A percentile compares a stretch with the other conserved stretches of the same genome.
phyloP scores from a whole-genome alignment of 2,113 vertebrate genomes.

The Arvicanthis niloticus region DNA sequence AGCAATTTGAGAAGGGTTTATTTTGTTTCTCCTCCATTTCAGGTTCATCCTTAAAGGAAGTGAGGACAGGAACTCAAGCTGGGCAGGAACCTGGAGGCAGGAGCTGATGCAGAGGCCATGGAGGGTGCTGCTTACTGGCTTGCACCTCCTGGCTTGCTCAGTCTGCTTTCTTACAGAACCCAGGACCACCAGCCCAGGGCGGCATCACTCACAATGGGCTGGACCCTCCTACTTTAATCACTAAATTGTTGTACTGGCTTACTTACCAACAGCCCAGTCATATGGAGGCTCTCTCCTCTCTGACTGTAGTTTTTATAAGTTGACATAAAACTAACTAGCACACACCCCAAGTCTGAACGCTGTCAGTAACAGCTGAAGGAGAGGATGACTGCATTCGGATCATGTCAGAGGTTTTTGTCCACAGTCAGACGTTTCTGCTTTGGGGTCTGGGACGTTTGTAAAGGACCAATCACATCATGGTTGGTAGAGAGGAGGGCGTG shows the following conservation, averaged over 20 bases:
- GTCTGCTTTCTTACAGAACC: not conserved
- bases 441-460: not conserved
- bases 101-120: not conserved
- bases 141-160: not conserved
- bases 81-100: not conserved
- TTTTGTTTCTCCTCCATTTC: not conserved
- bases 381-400: not conserved
- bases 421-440: not conserved
- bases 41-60: not conserved
- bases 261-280: not conserved
- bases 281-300: not conserved
- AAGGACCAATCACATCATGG: not conserved
- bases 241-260: not conserved
- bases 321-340: not conserved
- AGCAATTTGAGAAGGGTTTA: not conserved
- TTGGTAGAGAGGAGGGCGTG: not conserved
- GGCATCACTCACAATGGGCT: not conserved
- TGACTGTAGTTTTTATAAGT: not conserved
- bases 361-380: not conserved
- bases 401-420: not conserved
- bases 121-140: not conserved
- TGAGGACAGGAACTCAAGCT: not conserved
- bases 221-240: not conserved
- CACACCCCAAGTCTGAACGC: not conserved
- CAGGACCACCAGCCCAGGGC: not conserved